These are phyloP conservation scores for Gymnothorax reevesii DNA, from an alignment of 2,797 vertebrate species.

Conservation along the genomic window DNA sequence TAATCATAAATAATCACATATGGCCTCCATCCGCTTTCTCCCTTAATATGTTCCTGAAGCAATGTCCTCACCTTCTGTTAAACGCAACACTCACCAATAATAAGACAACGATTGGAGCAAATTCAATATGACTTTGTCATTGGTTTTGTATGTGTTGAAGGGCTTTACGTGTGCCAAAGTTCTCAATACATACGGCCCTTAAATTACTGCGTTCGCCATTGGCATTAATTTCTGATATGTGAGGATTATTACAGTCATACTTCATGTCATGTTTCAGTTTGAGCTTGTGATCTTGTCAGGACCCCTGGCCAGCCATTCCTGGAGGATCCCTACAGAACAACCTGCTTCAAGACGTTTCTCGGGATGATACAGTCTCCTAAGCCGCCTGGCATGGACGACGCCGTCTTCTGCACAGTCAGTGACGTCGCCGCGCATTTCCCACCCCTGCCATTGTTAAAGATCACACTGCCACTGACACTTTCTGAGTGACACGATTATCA, in stretches of 20 bases:
- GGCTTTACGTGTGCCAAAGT: no score
- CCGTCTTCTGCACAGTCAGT: constrained; percentile 86
- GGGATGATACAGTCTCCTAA: constrained; percentile 81
- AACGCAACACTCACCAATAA: no score
- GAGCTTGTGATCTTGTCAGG: constrained; percentile 61
- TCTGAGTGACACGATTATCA: not conserved
- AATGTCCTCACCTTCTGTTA: not conserved
- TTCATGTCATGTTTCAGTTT: not conserved
- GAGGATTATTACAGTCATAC: not conserved
- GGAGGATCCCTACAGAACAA: constrained; percentile 82
- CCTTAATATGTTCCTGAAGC: not conserved
- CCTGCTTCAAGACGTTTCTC: constrained; percentile 85
- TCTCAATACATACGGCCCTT: not conserved
- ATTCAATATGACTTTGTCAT: no score
- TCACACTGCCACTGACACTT: not conserved
- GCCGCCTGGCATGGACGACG: constrained; percentile 79
- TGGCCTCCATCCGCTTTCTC: not conserved
- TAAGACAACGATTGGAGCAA: no score
- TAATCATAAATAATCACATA: not conserved
- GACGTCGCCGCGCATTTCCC: not conserved
- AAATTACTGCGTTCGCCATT: not conserved
- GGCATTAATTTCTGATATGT: not conserved
- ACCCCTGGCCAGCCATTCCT: constrained; percentile 84
- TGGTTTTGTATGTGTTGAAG: no score
- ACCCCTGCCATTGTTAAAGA: not conserved